Evolutionary conservation across 2,888 invertebrate species (phyloP).

Genomic region (Eupithecia vulgata): DNA sequence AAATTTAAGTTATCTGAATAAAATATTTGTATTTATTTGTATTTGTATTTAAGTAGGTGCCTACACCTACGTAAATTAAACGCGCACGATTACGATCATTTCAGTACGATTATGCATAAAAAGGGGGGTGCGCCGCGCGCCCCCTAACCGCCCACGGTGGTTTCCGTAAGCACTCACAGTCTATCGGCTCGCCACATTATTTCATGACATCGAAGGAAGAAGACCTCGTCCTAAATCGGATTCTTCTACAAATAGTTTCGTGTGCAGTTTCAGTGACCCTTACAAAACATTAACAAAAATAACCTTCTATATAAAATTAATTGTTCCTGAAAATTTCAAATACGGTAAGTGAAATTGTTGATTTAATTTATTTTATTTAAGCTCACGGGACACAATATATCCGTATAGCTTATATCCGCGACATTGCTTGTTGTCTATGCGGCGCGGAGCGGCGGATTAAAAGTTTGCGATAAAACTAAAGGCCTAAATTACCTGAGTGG

Average conservation of each 20-base stretch:
- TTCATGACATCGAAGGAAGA: constrained; percentile 47
- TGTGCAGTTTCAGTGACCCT: background rate
- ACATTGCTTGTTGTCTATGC: no score
- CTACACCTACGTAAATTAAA: no score
- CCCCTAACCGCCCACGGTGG: constrained; percentile 57
- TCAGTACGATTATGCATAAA: background rate
- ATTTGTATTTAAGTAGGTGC: no score
- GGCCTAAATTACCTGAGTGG: no score
- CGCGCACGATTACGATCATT: no score
- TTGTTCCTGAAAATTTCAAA: background rate
- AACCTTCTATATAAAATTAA: background rate
- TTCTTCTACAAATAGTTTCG: background rate
- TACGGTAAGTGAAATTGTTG: background rate
- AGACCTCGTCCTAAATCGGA: constrained; percentile 22
- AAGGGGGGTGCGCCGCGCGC: constrained; percentile 34
- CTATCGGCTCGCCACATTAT: constrained; percentile 48
- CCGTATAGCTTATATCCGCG: no score
- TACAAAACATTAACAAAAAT: background rate
- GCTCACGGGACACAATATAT: no score
- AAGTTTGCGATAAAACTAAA: no score
- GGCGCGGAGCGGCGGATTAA: no score
- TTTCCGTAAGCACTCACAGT: constrained; percentile 44
- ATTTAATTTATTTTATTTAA: no score
- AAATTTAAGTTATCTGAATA: no score
- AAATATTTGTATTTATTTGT: no score